These are phyloP conservation scores for Nannoperca obscura DNA, from an alignment of 2,797 vertebrate species.

Conservation along the genomic window DNA sequence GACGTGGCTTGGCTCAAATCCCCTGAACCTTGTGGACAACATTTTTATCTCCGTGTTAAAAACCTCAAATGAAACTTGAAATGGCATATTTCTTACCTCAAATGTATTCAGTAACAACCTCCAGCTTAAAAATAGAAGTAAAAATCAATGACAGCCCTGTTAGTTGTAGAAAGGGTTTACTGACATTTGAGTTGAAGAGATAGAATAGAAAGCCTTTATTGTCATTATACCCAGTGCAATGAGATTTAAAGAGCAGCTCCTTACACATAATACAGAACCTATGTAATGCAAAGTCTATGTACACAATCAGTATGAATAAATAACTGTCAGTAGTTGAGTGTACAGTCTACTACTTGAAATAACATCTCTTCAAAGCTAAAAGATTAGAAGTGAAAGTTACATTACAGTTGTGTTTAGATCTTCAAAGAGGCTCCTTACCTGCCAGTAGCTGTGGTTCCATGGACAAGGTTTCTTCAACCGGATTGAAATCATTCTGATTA, in stretches of 20 bases:
- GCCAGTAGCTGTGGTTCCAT: no score
- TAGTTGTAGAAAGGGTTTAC: neutral
- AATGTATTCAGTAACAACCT: slow-evolving; percentile 1
- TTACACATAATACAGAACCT: no score
- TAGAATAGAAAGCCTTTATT: no score
- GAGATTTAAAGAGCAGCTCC: no score
- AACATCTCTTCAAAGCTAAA: neutral
- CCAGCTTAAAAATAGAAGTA: neutral
- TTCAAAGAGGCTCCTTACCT: neutral
- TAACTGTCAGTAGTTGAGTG: neutral
- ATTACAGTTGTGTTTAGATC: neutral
- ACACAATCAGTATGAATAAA: no score
- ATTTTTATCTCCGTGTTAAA: neutral
- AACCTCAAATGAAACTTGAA: slow-evolving; percentile 1
- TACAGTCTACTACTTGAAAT: neutral
- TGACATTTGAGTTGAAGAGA: slow-evolving; percentile 8
- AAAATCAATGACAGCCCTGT: neutral
- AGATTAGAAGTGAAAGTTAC: neutral
- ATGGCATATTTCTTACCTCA: neutral
- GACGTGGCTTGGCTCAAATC: slow-evolving; percentile 21
- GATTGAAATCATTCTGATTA: no score
- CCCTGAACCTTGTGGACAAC: slow-evolving; percentile 12
- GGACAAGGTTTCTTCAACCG: no score
- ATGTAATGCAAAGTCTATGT: no score
- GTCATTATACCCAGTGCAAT: no score